Conservation (phyloP, 2,888 invertebrate genomes). For the Leucophora obtusa region DNA sequence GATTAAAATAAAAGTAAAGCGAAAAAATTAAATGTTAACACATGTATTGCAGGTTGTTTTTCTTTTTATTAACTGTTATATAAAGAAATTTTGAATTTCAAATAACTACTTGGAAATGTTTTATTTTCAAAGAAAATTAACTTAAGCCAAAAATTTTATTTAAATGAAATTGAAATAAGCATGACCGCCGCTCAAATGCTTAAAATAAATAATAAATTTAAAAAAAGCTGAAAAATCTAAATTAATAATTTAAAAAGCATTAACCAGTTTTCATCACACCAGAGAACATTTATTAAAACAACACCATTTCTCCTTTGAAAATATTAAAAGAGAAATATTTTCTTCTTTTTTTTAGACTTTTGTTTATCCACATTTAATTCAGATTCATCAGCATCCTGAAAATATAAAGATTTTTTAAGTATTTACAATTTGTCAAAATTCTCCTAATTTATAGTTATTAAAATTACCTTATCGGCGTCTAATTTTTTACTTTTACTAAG, state of each 20-base stretch:
- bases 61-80: conserved; percentile 27
- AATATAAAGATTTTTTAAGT: background rate
- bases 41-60: conserved; percentile 15
- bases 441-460: background rate
- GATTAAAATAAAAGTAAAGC: conserved; percentile 37
- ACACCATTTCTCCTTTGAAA: conserved; percentile 3
- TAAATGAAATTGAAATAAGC: conserved; percentile 19
- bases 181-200: conserved; percentile 14
- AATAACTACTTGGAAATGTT: conserved; percentile 59
- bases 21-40: conserved; percentile 47
- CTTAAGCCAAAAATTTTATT: background rate
- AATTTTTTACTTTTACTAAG: conserved; percentile 80
- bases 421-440: background rate
- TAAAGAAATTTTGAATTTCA: conserved; percentile 63
- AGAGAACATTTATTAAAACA: conserved; percentile 7
- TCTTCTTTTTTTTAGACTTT: conserved; percentile 75
- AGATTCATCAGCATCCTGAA: conserved; percentile 74
- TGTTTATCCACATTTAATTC: conserved; percentile 72
- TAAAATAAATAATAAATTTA: background rate
- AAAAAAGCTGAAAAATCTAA: background rate
- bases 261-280: conserved; percentile 37
- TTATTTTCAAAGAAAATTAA: background rate
- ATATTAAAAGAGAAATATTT: conserved; percentile 73
- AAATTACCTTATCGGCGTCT: conserved; percentile 81
- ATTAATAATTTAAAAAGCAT: background rate